These are phyloP conservation scores for Pemphredon lugubris DNA, from an alignment of 2,888 invertebrate species.

Conservation along the genomic window DNA sequence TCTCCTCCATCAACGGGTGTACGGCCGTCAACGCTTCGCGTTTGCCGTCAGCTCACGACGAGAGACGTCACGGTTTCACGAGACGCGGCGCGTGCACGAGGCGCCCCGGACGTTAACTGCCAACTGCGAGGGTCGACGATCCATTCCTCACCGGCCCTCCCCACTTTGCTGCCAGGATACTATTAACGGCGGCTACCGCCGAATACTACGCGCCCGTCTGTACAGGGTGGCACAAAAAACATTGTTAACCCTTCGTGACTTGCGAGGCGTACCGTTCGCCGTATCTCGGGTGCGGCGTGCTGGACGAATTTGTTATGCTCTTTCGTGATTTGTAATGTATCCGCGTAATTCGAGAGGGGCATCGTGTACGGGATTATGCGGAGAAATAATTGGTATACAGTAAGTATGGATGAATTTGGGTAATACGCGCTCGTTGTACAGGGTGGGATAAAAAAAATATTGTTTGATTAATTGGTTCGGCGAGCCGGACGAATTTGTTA, in stretches of 20 bases:
- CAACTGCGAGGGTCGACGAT: slow-evolving; percentile 75
- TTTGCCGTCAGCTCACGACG: slow-evolving; percentile 67
- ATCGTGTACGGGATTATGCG: too few relatives aligned
- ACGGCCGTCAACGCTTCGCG: slow-evolving; percentile 2
- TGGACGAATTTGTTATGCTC: too few relatives aligned
- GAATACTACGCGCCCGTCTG: slow-evolving; percentile 52
- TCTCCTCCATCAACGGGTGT: slow-evolving; percentile 7
- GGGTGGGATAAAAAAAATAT: background rate
- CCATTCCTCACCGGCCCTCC: slow-evolving; percentile 69
- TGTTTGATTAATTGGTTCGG: too few relatives aligned
- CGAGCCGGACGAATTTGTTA: too few relatives aligned
- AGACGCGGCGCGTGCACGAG: slow-evolving; percentile 52
- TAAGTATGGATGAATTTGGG: too few relatives aligned
- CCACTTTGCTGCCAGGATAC: slow-evolving; percentile 61
- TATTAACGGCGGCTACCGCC: slow-evolving; percentile 47
- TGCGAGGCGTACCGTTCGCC: too few relatives aligned
- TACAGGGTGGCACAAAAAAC: too few relatives aligned
- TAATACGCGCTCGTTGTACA: slow-evolving; percentile 29
- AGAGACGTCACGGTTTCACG: slow-evolving; percentile 71
- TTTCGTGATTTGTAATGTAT: background rate
- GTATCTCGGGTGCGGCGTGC: too few relatives aligned
- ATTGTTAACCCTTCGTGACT: too few relatives aligned
- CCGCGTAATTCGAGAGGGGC: too few relatives aligned
- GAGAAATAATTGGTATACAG: too few relatives aligned
- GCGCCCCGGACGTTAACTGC: slow-evolving; percentile 71